Percentiles rank a stretch among this genome's conserved stretches.
phyloP scores from a whole-genome alignment of 2,797 vertebrate species.

The Neomorphus geoffroyi region DNA sequence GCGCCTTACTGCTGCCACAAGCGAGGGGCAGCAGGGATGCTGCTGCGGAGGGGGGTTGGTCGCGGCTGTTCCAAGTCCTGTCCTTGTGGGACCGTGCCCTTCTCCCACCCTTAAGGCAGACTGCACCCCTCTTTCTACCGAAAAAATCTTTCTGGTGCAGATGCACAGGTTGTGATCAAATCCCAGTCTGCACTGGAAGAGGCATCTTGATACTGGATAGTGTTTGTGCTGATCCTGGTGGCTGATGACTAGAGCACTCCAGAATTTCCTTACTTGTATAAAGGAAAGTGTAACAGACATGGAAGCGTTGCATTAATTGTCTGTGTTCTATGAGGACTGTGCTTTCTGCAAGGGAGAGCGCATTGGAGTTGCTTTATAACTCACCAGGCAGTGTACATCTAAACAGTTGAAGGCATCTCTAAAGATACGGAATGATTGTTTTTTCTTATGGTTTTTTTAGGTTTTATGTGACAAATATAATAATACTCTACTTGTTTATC shows the following conservation, averaged over 20 bases:
- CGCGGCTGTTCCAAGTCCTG: background rate
- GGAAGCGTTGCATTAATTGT: background rate
- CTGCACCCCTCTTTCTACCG: fast-evolving
- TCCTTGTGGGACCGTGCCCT: background rate
- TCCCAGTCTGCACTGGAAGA: background rate
- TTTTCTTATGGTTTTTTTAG: too few species aligned
- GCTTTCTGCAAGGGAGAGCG: background rate
- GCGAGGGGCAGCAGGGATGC: background rate
- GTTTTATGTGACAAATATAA: background rate
- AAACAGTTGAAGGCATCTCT: background rate
- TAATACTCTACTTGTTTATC: background rate
- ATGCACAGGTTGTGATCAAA: background rate
- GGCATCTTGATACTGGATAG: too few species aligned
- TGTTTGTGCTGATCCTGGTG: background rate
- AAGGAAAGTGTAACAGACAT: background rate
- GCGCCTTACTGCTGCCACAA: background rate
- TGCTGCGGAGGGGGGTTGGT: background rate
- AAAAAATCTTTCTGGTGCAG: too few species aligned
- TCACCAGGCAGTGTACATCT: background rate
- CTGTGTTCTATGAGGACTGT: background rate
- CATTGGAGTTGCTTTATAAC: background rate
- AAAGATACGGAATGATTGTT: fast-evolving
- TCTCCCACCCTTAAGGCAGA: background rate
- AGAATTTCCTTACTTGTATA: background rate
- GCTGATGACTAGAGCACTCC: background rate